Conservation (phyloP, 2,888 invertebrate genomes). For the Antheraea assamensis region DNA sequence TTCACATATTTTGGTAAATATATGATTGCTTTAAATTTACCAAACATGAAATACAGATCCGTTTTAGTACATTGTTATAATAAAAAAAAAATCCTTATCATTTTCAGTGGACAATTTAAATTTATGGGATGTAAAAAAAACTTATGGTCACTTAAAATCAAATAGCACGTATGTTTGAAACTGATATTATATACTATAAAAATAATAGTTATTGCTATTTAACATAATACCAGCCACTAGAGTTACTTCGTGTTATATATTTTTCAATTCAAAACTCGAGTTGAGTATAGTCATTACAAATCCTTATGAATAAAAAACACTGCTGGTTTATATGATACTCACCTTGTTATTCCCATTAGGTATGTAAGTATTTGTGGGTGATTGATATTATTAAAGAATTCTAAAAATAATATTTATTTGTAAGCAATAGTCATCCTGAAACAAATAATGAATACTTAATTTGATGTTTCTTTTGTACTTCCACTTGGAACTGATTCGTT, state of each 20-base stretch:
- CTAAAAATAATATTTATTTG: neutral
- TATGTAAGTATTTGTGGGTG: neutral
- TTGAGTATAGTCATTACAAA: neutral
- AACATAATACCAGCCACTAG: neutral
- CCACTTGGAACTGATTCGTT: too few species aligned
- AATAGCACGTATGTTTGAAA: neutral
- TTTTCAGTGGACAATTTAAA: neutral
- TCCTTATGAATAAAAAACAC: neutral
- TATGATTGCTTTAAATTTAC: neutral
- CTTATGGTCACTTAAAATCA: neutral
- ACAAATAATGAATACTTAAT: too few species aligned
- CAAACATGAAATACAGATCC: neutral
- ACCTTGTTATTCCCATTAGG: neutral
- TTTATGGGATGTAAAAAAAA: neutral
- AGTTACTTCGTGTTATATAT: neutral
- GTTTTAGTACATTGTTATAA: neutral
- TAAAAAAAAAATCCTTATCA: neutral
- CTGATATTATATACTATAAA: neutral
- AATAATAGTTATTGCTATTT: constrained; percentile 6
- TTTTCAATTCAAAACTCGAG: neutral
- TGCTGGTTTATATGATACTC: neutral
- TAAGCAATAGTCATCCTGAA: too few species aligned
- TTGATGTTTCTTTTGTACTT: too few species aligned
- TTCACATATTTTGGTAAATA: neutral
- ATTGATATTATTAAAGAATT: neutral